These are phyloP conservation scores for Willowsia nigromaculata DNA, from an alignment of 2,888 invertebrate species.

Conservation along the genomic window DNA sequence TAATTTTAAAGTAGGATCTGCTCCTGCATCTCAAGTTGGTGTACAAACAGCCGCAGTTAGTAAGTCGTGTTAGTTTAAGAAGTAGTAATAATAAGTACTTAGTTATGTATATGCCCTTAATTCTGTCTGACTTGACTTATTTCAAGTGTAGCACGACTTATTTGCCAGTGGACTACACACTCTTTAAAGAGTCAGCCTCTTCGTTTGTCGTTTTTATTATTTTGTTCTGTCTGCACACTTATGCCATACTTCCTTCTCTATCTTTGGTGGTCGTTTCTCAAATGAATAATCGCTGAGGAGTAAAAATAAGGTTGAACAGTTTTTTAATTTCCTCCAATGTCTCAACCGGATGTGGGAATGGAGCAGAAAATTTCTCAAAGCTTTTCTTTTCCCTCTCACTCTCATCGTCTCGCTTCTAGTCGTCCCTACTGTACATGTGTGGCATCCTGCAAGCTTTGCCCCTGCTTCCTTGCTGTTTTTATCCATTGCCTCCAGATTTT, in stretches of 20 bases:
- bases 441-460: neutral
- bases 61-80: neutral
- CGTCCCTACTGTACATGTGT: neutral
- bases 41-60: neutral
- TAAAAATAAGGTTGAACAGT: conserved; percentile 50
- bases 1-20: conserved; percentile 28
- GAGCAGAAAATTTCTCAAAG: conserved; percentile 61
- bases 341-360: conserved; percentile 66
- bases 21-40: neutral
- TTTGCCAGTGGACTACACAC: neutral
- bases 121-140: neutral
- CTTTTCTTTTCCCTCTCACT: neutral
- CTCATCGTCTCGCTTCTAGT: no score
- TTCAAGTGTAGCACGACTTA: neutral
- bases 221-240: neutral
- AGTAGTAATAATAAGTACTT: no score
- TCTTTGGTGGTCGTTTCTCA: neutral
- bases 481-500: neutral
- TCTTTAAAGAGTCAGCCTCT: neutral
- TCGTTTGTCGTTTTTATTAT: neutral
- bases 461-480: neutral
- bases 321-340: conserved; percentile 64
- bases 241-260: neutral
- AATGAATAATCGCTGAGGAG: conserved; percentile 52
- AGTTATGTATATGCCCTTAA: neutral